Base-by-base conservation (phyloP, 2,888 invertebrate genomes). In the Caenorhabditis angaria region DNA sequence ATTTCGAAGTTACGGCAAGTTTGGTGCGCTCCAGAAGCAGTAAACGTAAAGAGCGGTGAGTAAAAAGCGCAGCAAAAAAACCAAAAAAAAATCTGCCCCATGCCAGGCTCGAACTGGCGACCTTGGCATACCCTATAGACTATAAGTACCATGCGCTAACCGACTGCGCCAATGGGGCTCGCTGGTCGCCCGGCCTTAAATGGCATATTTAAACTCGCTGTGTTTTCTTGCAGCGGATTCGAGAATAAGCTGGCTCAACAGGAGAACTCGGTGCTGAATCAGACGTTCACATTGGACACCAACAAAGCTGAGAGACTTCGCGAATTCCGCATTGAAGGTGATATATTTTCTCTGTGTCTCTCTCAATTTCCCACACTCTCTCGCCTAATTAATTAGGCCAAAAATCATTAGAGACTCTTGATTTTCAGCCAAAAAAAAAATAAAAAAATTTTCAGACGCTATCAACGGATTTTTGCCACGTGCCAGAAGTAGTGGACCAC, bases 71-170 rank as follows among this genome's bases (percentile, higher is more conserved):
- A 35, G 14, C 35, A 51, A 55, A 55, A 55, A 55, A 28, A 54
- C 8, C 10, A 55, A 55, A 32, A 55, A 55, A 3, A 55, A 27
- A 27, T 68, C 68, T 77, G 77, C 77, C 70, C 77, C 74, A 74
- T 74, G 71, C 65, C 76, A 76, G 78, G 76, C 70, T 78, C 72
- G 78, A 76, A 73, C 76, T 72, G 70, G 61, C 71, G 72, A 72
- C 72, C 74, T 71, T 72, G 70, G 77, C 77, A 75, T 79, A 41
- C 22, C 77, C 64, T 70, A 75, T 68, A 48, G 55, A 69, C 67
- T 81, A 79, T 81, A 79, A 79, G 81, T 79, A 81, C 81, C 77
- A 81, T 74, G 81, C 81, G 81, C 81, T 81, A 81, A 80, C 78
- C 81, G 65, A 81, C 78, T 81, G 76, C 81, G 81, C 81, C 81